phyloP scores from a whole-genome alignment of 2,888 invertebrate species.

The Cremastinae sp. region DNA sequence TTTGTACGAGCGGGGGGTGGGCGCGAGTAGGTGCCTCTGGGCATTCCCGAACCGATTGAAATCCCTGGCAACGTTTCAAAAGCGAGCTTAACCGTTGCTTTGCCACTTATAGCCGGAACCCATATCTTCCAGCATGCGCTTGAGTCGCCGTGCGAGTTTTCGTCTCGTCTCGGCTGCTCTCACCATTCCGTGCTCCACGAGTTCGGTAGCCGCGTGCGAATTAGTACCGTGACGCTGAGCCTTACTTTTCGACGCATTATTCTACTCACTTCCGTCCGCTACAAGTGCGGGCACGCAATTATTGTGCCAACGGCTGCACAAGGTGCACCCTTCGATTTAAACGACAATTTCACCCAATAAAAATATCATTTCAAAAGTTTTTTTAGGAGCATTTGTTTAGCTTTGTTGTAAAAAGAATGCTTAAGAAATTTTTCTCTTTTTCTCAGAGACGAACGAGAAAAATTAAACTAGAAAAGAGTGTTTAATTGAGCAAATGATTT shows the following conservation, averaged over 20 bases:
- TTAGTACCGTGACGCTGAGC: constrained; percentile 55
- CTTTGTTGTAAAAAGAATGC: no score
- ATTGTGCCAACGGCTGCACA: constrained; percentile 14
- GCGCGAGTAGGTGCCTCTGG: constrained; percentile 46
- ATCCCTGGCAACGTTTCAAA: constrained; percentile 76
- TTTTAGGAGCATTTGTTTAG: no score
- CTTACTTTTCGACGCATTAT: constrained; percentile 58
- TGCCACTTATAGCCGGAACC: constrained; percentile 52
- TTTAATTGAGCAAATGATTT: no score
- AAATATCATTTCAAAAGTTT: no score
- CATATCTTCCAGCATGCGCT: constrained; percentile 45
- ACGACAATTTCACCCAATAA: no score
- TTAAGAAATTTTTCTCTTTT: no score
- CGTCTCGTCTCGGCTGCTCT: constrained; percentile 19
- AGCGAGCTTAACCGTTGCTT: constrained; percentile 64
- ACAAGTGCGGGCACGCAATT: constrained; percentile 14
- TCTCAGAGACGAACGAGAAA: no score
- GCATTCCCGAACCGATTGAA: constrained; percentile 72
- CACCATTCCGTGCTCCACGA: constrained; percentile 11
- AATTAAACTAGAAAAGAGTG: no score
- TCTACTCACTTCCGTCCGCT: constrained; percentile 55
- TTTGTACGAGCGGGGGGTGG: neutral
- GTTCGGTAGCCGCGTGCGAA: constrained; percentile 57
- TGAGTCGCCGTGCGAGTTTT: constrained; percentile 25
- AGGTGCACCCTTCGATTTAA: constrained; percentile 4